Base-by-base conservation (phyloP, 2,113 vertebrate species). In the Vimba vimba region DNA sequence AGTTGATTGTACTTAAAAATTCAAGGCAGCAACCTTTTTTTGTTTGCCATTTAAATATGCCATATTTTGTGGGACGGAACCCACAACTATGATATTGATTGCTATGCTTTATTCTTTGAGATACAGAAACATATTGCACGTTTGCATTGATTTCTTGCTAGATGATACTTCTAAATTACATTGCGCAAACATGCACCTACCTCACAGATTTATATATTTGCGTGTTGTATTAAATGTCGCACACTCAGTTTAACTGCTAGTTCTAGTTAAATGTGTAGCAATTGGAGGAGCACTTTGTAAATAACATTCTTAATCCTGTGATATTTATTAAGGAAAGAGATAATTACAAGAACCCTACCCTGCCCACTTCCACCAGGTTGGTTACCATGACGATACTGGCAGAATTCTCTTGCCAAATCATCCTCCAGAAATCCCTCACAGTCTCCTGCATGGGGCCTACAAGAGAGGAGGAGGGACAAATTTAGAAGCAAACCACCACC, bases 331-430 rank as follows among this genome's bases (percentile, higher is more conserved):
- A 83, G 68, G 78, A 17, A 80, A 33, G 52, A 60, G 52, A 81
- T 57, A 30, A 73, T 80, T 79, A 55, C 52, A 39, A 59, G 33
- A 62, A 87, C 92, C 97, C 95, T 95, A 99, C 98, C 97, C 98
- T 95, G 94, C 98, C 98, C 90, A 99, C 98, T 92, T 99, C 98
- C 90, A 99, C 98, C 86, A 99, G 94, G 93, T 99, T 99, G 90
- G 98, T 99, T 93, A 99, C 98, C 98, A 99, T 99, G 94, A 99
- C 98, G 85, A 99, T 97, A 86, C 98, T 98, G 77, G 96, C 96
- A 0, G 97, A 98, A 92, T 99, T 99, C 90, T 99, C 98, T 90
- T 99, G 98, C 98, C 98, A 99, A 87, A 98, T 96, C 98, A 99
- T 99, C 90, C 98, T 97, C 98, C 98, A 99, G 89, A 99, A 99